Base-by-base conservation (phyloP, 2,113 vertebrate genomes). In the Puma concolor region DNA sequence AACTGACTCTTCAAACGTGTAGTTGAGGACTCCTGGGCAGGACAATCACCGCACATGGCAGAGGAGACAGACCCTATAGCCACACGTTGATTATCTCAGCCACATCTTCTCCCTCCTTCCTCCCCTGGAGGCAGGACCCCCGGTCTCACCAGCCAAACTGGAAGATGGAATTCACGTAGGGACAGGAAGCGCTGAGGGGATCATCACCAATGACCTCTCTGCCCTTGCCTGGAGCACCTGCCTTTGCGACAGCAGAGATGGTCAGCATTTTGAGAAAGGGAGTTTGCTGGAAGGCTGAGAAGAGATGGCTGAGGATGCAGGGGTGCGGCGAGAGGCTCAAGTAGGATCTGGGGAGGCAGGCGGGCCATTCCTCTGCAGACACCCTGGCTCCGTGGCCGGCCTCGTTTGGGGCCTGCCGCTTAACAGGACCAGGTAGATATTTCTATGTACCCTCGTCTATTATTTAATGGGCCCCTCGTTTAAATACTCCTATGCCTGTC, bases 381-480 rank as follows among this genome's bases (percentile, higher is more conserved):
- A 8, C 31, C 57, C 77, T 93, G 96, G 69, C n/a, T 97, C 76
- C 41, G 64, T 10, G 29, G 67, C 95, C 77, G 92, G 95, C 74
- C 52, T 94, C 48, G 81, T 23, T 48, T n/a, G 54, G 21, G 64
- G 84, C 54, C 57, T 93, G 4, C 63, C 29, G 36, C 90, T 80
- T 91, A 27, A 89, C 12, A 10, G 85, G 89, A 81, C 96, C 88
- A 95, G 64, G 81, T 57, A 92, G 82, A 91, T 27, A n/a, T 66
- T 94, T 97, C 90, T 90, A 25, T 96, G 97, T 95, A 72, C 41
- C 96, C 94, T 97, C 41, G 93, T 77, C 92, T 97, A 82, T 97
- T 97, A 92, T 81, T 80, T 84, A 97, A 92, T 87, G 25, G 54
- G 80, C 29, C 66, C 87, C 92, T 95, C 38, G 13, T 89, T 94